Evolutionary conservation across 2,888 invertebrate species (phyloP), one percentile per base, ranked within the genome.

Genomic region (Nomada flava): DNA sequence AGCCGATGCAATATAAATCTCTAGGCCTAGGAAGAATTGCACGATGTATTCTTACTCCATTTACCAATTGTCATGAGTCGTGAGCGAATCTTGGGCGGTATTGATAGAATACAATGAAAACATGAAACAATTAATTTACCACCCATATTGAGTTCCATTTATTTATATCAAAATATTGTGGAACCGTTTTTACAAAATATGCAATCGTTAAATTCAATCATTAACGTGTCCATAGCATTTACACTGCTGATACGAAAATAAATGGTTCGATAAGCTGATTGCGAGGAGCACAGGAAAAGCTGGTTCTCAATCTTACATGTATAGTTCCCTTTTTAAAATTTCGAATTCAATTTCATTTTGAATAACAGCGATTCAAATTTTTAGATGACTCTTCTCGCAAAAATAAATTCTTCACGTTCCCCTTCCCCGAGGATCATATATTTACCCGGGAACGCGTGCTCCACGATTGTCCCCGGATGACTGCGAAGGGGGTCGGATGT

Each of bases 401-500:
- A 36, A 36, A 36, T 36, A 36, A 7, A 7, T 36, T 36, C 36
- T 36, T 7, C 5, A 7, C 36, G 1, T 9, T 36, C 36, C 36
- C 7, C 36, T 36, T 36, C 36, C 0, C n/a, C n/a, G n/a, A 1
- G 7, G 7, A 47, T 47, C 47, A 15, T 11, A 47, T 47, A 13
- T 18, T 55, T 13, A 9, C 9, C 1, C 15, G 9, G 23, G 55
- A 29, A n/a, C 5, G 15, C 4, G n/a, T 52, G 23, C 23, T 18
- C 53, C n/a, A 0, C n/a, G 26, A 18, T 11, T 36, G 57, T 9
- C 42, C 57, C 5, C 67, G 23, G 23, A 47, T 36, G 59, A 42
- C 4, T 36, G 20, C 20, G 42, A 23, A 57, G n/a, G n/a, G 11
- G 29, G 26, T 60, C 82, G 74, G 76, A 67, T 80, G 86, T 86